Evolutionary conservation across 2,113 vertebrate genomes (phyloP).

Genomic region (Excalfactoria chinensis): DNA sequence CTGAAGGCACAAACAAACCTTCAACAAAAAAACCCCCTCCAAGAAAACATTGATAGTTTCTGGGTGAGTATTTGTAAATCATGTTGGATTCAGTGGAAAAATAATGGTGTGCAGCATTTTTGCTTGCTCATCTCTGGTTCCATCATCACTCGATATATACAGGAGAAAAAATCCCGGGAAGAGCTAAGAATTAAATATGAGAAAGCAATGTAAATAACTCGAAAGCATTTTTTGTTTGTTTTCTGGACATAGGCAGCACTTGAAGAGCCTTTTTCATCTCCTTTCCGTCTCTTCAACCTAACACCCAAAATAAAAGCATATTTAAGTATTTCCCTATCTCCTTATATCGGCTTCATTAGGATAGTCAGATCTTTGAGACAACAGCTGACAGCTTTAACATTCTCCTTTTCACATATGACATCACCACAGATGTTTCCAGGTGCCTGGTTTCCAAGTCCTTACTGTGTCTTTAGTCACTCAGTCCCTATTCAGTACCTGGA

Average conservation of each 20-base stretch:
- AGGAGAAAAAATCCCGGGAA: neutral
- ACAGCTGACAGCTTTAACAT: neutral
- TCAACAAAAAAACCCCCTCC: neutral
- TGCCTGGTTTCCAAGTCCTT: neutral
- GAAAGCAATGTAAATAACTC: neutral
- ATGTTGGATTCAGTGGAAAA: neutral
- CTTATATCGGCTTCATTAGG: neutral
- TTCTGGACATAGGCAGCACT: neutral
- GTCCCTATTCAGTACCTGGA: neutral
- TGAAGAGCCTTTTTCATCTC: neutral
- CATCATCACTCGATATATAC: neutral
- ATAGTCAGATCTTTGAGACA: neutral
- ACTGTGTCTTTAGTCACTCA: rapidly evolving
- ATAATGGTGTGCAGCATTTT: neutral
- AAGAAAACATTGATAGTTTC: neutral
- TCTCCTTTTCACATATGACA: rapidly evolving
- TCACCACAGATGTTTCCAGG: neutral
- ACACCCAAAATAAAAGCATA: neutral
- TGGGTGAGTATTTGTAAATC: neutral
- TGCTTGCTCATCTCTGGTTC: neutral
- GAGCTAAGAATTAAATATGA: neutral
- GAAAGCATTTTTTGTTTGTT: neutral
- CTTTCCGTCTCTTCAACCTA: neutral
- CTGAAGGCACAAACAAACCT: neutral
- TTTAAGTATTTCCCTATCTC: neutral